These are phyloP conservation scores for Tricholauxania praeusta DNA, from an alignment of 2,888 invertebrate species.

Conservation along the genomic window DNA sequence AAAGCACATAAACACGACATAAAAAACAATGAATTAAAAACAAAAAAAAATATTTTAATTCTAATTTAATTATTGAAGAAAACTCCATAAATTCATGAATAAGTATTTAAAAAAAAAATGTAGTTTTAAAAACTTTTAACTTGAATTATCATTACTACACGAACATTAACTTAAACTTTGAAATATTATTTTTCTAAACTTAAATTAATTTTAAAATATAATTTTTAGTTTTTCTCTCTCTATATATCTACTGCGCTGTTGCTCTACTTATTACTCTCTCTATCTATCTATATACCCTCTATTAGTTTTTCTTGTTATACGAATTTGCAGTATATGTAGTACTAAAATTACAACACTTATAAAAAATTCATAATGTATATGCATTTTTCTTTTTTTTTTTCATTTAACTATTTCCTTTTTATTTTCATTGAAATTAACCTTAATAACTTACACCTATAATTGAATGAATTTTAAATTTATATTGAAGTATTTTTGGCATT, in stretches of 20 bases:
- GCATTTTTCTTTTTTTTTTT: background rate
- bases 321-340: background rate
- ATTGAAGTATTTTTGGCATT: conserved; percentile 26
- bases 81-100: background rate
- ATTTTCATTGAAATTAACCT: background rate
- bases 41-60: conserved; percentile 6
- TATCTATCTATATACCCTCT: background rate
- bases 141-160: conserved; percentile 17
- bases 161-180: conserved; percentile 5
- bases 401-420: background rate
- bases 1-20: conserved; percentile 19
- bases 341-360: background rate
- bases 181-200: conserved; percentile 11
- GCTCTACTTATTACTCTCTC: conserved; percentile 9
- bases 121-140: conserved; percentile 13
- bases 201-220: conserved; percentile 12
- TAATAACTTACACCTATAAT: background rate
- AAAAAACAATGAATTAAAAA: background rate
- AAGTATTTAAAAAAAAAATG: background rate
- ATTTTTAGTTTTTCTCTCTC: conserved; percentile 9
- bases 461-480: conserved; percentile 8
- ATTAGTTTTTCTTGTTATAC: conserved; percentile 4
- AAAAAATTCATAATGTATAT: background rate
- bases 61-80: background rate
- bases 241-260: background rate